Conservation (phyloP, 2,888 invertebrate species). For the Cosmia trapezina region DNA sequence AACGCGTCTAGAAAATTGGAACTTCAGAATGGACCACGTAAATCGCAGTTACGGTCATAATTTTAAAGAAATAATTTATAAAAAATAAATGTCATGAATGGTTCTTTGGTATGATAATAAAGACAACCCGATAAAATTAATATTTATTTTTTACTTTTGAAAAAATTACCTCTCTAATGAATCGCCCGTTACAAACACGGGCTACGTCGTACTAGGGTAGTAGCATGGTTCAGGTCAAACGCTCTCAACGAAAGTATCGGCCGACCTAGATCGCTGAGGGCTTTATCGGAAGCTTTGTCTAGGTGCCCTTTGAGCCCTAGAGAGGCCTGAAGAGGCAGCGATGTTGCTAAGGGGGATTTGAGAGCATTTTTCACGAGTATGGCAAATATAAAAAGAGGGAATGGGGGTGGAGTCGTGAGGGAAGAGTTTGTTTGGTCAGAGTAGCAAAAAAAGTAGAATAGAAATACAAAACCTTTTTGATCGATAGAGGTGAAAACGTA, state of each 20-base stretch:
- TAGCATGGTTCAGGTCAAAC: slow-evolving; percentile 45
- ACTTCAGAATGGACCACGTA: too few species aligned
- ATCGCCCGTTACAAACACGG: not conserved
- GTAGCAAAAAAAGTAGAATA: not conserved
- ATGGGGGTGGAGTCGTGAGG: not conserved
- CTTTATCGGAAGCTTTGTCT: slow-evolving; percentile 61
- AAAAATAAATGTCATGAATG: too few species aligned
- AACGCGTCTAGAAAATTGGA: too few species aligned
- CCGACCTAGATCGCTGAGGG: slow-evolving; percentile 62
- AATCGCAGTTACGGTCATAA: too few species aligned
- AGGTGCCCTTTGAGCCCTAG: slow-evolving; percentile 53
- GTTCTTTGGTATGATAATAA: too few species aligned
- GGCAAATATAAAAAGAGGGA: slow-evolving; percentile 9
- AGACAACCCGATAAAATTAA: too few species aligned
- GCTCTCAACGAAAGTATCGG: slow-evolving; percentile 58
- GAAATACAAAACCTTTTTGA: not conserved
- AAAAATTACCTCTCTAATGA: too few species aligned
- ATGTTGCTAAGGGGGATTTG: slow-evolving; percentile 30
- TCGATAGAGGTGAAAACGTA: not conserved
- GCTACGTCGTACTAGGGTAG: slow-evolving; percentile 11
- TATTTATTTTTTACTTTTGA: too few species aligned
- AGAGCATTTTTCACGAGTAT: slow-evolving; percentile 20
- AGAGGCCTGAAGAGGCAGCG: slow-evolving; percentile 20
- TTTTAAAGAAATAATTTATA: too few species aligned
- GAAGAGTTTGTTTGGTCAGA: too few species aligned